Percentiles rank a stretch among this genome's conserved stretches.
These are phyloP conservation scores for Callosobruchus maculatus DNA, from an alignment of 2,888 invertebrate genomes.

Conservation along the genomic window DNA sequence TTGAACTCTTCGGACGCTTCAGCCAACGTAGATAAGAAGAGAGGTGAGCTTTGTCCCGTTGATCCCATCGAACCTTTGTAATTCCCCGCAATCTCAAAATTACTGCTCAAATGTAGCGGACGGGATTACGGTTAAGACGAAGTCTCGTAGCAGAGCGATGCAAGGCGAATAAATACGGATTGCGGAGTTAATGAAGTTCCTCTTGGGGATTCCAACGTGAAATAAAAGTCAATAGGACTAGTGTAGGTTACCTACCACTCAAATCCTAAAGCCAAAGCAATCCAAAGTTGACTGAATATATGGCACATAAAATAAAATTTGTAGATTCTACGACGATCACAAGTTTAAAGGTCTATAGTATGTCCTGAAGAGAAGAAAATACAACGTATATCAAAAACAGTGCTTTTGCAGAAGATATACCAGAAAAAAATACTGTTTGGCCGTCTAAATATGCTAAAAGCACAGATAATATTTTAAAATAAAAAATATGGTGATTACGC, in stretches of 20 bases:
- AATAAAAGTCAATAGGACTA: not conserved
- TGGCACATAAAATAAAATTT: no score
- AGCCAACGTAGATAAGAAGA: not conserved
- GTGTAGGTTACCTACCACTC: not conserved
- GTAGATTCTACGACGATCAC: no score
- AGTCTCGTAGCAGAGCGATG: not conserved
- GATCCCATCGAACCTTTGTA: slow-evolving; percentile 17
- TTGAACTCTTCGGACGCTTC: not conserved
- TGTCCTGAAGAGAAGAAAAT: no score
- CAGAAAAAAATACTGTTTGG: no score
- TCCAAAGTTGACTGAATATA: no score
- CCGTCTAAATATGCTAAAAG: no score
- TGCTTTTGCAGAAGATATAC: no score
- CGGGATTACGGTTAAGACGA: not conserved
- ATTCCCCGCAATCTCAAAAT: slow-evolving; percentile 29
- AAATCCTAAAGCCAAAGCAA: no score
- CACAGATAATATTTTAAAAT: no score
- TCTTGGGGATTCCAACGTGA: not conserved
- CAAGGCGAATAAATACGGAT: not conserved
- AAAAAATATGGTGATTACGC: no score
- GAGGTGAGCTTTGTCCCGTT: not conserved
- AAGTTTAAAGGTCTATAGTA: no score
- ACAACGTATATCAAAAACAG: no score
- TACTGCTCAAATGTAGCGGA: slow-evolving; percentile 7
- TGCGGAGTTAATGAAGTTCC: not conserved